phyloP scores from a whole-genome alignment of 2,797 vertebrate species.

The Oreonectes daqikongensis region DNA sequence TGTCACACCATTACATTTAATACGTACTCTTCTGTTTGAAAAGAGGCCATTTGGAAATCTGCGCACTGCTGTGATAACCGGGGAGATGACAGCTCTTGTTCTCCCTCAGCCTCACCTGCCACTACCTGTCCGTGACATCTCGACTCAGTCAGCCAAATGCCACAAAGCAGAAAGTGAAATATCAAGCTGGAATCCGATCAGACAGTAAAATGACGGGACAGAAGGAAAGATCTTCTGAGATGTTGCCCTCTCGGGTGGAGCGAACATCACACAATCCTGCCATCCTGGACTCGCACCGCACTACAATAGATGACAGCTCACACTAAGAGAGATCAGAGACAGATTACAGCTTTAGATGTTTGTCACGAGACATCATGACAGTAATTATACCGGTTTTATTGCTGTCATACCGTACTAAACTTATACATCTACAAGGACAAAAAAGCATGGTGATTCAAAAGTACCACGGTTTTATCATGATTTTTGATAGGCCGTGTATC shows the following conservation, averaged over 20 bases:
- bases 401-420: constrained; percentile 3
- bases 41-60: constrained; percentile 71
- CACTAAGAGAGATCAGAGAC: constrained; percentile 41
- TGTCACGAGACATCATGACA: constrained; percentile 34
- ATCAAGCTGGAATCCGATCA: constrained; percentile 76
- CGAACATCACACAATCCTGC: constrained; percentile 45
- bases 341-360: constrained; percentile 27
- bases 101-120: constrained; percentile 64
- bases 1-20: constrained; percentile 68
- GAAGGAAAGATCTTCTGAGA: constrained; percentile 56
- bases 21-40: constrained; percentile 68
- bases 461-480: too few relatives aligned
- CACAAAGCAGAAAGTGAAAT: constrained; percentile 76
- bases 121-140: constrained; percentile 73
- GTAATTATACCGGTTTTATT: constrained; percentile 8
- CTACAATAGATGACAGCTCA: constrained; percentile 60
- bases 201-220: constrained; percentile 64
- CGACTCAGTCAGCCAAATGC: constrained; percentile 81
- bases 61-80: constrained; percentile 73
- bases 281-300: constrained; percentile 48
- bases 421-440: neutral
- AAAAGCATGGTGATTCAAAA: neutral
- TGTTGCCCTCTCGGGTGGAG: constrained; percentile 66
- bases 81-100: constrained; percentile 68
- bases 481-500: too few relatives aligned